phyloP scores from a whole-genome alignment of 2,113 vertebrate species.

The Delphinus delphis region DNA sequence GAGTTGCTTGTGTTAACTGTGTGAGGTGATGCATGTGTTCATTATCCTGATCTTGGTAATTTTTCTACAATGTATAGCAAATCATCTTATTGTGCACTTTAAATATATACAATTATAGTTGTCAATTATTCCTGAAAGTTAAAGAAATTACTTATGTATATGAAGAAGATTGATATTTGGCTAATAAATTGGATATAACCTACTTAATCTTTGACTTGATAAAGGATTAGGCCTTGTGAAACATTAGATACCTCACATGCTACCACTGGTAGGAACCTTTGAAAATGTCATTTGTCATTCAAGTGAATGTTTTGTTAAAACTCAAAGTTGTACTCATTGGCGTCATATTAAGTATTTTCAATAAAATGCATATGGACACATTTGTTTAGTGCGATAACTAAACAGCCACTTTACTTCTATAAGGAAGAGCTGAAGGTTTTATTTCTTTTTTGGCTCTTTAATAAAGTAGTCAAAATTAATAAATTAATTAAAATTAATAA shows the following conservation, averaged over 20 bases:
- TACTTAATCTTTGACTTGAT: neutral
- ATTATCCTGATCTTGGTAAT: neutral
- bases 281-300: neutral
- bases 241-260: neutral
- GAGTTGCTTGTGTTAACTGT: neutral
- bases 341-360: constrained; percentile 8
- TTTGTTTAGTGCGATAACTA: constrained; percentile 6
- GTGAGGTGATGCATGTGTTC: neutral
- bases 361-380: neutral
- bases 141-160: neutral
- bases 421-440: constrained; percentile 26
- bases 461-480: neutral
- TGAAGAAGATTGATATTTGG: constrained; percentile 16
- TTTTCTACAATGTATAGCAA: neutral
- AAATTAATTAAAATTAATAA: neutral
- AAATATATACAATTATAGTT: neutral
- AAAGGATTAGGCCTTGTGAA: neutral
- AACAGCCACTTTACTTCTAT: neutral
- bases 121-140: neutral
- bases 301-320: constrained; percentile 17
- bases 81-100: neutral
- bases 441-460: constrained; percentile 23
- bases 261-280: neutral
- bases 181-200: neutral
- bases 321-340: neutral